A percentile compares a stretch with the other conserved stretches of the same genome.
Evolutionary conservation across 92 coral and sea anemone species (phyloP).

Genomic region (Phymanthus crucifer): DNA sequence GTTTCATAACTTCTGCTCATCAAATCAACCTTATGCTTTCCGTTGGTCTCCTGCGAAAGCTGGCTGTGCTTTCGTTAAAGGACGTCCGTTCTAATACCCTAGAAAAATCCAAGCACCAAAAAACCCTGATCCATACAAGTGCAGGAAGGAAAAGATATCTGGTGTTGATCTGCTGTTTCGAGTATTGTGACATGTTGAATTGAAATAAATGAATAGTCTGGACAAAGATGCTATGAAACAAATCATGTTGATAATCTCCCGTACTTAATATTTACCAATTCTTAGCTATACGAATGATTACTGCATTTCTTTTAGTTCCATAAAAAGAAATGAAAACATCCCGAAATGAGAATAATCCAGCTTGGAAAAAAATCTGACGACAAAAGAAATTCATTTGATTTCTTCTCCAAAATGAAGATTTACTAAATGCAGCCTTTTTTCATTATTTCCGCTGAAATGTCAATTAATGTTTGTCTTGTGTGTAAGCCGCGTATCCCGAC

Average conservation of each 20-base stretch:
- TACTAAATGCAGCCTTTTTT: conserved; percentile 18
- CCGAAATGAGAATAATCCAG: background rate
- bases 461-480: conserved; percentile 23
- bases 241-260: conserved; percentile 2
- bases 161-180: background rate
- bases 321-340: background rate
- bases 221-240: background rate
- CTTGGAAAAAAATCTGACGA: background rate
- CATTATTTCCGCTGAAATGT: conserved; percentile 19
- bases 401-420: background rate
- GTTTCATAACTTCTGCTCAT: conserved; percentile 7
- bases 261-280: conserved; percentile 2
- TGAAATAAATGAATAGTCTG: conserved; percentile 9
- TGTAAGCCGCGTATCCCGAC: conserved; percentile 27
- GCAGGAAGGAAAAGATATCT: conserved; percentile 2
- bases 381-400: conserved; percentile 13
- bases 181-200: conserved; percentile 2
- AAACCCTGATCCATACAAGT: background rate
- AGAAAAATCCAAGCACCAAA: background rate
- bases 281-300: background rate
- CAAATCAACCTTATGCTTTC: conserved; percentile 11
- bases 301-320: background rate
- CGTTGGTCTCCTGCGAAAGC: conserved; percentile 21
- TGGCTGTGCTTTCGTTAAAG: conserved; percentile 11
- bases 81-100: background rate